Conservation (phyloP, 2,113 vertebrate species). For the Muntiacus muntjak region DNA sequence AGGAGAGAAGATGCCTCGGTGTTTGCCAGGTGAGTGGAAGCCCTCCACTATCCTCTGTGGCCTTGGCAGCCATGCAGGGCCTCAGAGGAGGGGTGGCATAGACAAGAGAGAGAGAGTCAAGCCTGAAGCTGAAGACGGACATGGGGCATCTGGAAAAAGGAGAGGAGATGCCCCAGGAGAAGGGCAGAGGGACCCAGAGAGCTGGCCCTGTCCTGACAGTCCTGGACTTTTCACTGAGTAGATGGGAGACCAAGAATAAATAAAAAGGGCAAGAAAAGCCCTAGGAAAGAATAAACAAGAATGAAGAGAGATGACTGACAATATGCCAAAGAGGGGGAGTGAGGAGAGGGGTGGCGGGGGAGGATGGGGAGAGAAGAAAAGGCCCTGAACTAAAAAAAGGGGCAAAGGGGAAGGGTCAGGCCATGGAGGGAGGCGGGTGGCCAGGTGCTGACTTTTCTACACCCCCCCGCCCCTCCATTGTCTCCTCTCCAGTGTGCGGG, state of each 20-base stretch:
- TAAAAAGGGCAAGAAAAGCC: neutral
- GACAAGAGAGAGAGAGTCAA: neutral
- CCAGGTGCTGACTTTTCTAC: fast-evolving
- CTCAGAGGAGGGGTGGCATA: neutral
- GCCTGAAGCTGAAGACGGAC: neutral
- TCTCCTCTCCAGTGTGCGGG: slow-evolving; percentile 87
- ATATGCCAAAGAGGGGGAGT: neutral
- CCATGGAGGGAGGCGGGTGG: neutral
- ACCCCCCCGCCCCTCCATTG: neutral
- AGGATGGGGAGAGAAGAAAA: neutral
- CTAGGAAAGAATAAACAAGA: neutral
- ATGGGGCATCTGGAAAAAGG: neutral
- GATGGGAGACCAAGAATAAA: neutral
- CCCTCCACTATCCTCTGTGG: no score
- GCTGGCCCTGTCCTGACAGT: neutral
- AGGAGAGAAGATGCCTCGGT: slow-evolving; percentile 74
- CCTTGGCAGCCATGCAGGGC: neutral
- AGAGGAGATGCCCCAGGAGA: neutral
- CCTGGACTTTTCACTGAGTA: neutral
- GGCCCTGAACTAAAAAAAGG: neutral
- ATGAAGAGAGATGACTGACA: neutral
- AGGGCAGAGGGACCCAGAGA: neutral
- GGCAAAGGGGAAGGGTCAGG: neutral
- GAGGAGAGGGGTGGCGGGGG: no score
- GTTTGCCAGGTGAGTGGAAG: slow-evolving; percentile 80